A percentile compares a stretch with the other conserved stretches of the same genome.
Evolutionary conservation across 2,797 vertebrate genomes (phyloP).

Genomic region (Sciurus vulgaris): DNA sequence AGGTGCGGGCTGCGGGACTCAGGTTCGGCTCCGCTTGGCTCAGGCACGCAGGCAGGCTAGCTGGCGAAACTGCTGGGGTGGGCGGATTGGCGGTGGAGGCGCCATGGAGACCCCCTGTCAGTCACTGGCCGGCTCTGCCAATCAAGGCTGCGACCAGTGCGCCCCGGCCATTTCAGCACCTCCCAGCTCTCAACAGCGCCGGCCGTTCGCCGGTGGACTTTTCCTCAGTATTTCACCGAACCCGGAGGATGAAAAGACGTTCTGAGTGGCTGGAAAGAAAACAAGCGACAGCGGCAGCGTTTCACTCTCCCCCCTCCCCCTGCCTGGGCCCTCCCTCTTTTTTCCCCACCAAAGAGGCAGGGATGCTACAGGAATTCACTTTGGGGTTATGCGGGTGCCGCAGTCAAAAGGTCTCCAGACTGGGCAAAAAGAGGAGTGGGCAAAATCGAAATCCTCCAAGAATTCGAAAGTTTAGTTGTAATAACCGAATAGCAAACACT

Average conservation of each 20-base stretch:
- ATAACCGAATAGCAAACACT: slow-evolving; percentile 21
- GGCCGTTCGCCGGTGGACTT: slow-evolving; percentile 34
- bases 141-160: slow-evolving; percentile 90
- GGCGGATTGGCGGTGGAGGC: slow-evolving; percentile 95
- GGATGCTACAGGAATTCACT: slow-evolving; percentile 64
- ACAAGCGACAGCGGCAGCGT: neutral
- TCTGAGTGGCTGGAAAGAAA: neutral
- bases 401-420: slow-evolving; percentile 63
- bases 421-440: slow-evolving; percentile 61
- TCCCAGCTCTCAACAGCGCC: slow-evolving; percentile 90
- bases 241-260: slow-evolving; percentile 11
- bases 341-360: neutral
- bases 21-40: slow-evolving; percentile 58
- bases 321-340: neutral
- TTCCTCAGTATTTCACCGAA: slow-evolving; percentile 46
- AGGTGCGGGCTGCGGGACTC: neutral
- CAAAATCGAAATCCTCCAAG: slow-evolving; percentile 57
- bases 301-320: neutral
- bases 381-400: neutral
- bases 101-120: slow-evolving; percentile 95
- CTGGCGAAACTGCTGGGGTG: slow-evolving; percentile 94
- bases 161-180: slow-evolving; percentile 89
- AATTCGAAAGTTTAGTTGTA: slow-evolving; percentile 56
- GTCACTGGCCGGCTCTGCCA: slow-evolving; percentile 95
- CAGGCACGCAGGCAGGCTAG: slow-evolving; percentile 53